Evolutionary conservation across 2,888 invertebrate genomes (phyloP).

Genomic region (Cryptus armator): DNA sequence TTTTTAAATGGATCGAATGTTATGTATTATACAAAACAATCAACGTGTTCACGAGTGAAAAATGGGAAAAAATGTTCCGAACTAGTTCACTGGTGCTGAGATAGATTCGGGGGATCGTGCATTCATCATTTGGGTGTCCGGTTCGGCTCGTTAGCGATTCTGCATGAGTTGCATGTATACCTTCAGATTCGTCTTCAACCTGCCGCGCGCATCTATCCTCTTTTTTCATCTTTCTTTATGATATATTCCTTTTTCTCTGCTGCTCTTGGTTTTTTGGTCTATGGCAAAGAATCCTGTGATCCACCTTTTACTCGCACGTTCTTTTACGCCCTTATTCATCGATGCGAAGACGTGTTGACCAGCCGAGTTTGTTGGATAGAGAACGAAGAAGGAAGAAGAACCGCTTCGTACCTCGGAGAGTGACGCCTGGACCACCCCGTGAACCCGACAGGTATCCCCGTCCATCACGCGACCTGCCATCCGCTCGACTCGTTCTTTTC

Average conservation of each 20-base stretch:
- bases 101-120: slow-evolving; percentile 66
- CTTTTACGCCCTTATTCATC: slow-evolving; percentile 66
- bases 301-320: slow-evolving; percentile 24
- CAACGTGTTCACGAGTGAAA: no score
- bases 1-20: no score
- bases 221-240: not conserved
- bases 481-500: slow-evolving; percentile 43
- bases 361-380: slow-evolving; percentile 7
- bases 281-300: slow-evolving; percentile 66
- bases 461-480: slow-evolving; percentile 81
- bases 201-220: not conserved
- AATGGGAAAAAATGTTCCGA: no score
- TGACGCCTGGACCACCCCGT: slow-evolving; percentile 82
- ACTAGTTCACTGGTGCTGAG: not conserved
- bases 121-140: slow-evolving; percentile 82
- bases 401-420: slow-evolving; percentile 63
- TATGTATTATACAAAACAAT: no score
- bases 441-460: slow-evolving; percentile 82
- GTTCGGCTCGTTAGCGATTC: slow-evolving; percentile 82
- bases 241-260: slow-evolving; percentile 3
- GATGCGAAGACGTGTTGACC: slow-evolving; percentile 53
- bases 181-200: slow-evolving; percentile 18
- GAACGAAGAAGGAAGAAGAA: slow-evolving; percentile 27
- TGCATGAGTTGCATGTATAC: slow-evolving; percentile 78
- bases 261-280: slow-evolving; percentile 19